Base-by-base conservation (phyloP, 2,888 invertebrate species). In the Orchesella flavescens region DNA sequence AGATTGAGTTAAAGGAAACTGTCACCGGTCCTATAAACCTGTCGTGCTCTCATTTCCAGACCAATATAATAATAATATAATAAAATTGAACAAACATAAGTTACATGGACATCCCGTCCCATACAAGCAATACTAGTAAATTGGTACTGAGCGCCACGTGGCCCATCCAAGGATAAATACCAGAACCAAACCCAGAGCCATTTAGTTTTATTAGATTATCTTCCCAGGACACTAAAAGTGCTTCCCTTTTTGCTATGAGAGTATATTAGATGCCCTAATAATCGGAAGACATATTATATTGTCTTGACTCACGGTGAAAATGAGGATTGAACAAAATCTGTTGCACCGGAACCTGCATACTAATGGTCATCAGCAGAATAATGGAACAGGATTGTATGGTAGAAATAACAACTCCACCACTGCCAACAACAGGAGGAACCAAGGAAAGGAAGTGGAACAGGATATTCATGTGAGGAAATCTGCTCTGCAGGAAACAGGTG, bases 401-500 rank as follows among this genome's bases (percentile, higher is more conserved):
- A 72, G 34, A 43, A 79, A 71, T 21, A 78, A 79, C 66, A 66
- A 5, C n/a, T 43, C 13, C 23, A 63, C 61, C 12, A 17, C 46
- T 10, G 57, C 63, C 13, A 81, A 75, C 19, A 82, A 82, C 75
- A 82, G 61, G 82, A 82, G 75, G 71, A 75, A 82, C 24, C 82
- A 82, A 82, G 82, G 21, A 63, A 82, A 82, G 82, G 82, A 82
- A 82, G 82, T 82, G 63, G 82, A 24, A 63, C 82, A 82, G 82
- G 82, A 82, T 75, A 76, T 82, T 63, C 75, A 75, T 61, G 43
- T 63, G 82, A 82, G 82, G 82, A 82, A 82, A 75, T 82, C 82
- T 75, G 63, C 24, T 57, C 46, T 82, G 55, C 74, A 79, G 84
- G 84, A 84, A 84, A 84, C 84, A 84, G 84, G 84, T 84, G 84